Percentiles rank a stretch among this genome's conserved stretches.
Evolutionary conservation across 1,140 invertebrate species (phyloP).

Genomic region (Aphaenogaster ashmeadi): DNA sequence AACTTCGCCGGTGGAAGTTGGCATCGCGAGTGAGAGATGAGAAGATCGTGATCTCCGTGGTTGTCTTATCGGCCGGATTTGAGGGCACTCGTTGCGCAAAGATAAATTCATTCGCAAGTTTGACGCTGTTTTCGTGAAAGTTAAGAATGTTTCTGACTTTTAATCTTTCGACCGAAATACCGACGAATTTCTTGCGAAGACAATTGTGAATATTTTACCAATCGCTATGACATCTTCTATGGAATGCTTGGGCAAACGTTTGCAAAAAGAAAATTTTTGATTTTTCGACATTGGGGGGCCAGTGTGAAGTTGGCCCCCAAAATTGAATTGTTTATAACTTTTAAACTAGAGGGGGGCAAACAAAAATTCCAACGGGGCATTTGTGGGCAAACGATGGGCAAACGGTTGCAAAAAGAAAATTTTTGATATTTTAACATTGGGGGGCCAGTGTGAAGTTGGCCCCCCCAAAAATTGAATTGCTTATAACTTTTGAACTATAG

Average conservation of each 20-base stretch:
- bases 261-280: no score
- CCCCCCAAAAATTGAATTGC: no score
- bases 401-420: no score
- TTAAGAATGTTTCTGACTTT: background rate
- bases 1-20: constrained; percentile 24
- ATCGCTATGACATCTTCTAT: background rate
- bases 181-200: background rate
- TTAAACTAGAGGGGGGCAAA: no score
- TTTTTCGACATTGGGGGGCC: no score
- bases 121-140: background rate
- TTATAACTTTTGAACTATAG: no score
- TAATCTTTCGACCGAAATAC: background rate
- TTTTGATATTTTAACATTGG: no score
- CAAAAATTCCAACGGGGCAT: no score
- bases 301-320: no score
- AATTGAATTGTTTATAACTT: no score
- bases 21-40: constrained; percentile 15
- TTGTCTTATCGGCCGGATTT: constrained; percentile 34
- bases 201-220: background rate
- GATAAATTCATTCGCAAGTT: constrained; percentile 32
- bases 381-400: no score
- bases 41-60: background rate
- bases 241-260: background rate
- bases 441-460: no score
- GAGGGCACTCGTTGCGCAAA: background rate